Evolutionary conservation across 2,888 invertebrate species (phyloP).

Genomic region (Camptogramma bilineatum): DNA sequence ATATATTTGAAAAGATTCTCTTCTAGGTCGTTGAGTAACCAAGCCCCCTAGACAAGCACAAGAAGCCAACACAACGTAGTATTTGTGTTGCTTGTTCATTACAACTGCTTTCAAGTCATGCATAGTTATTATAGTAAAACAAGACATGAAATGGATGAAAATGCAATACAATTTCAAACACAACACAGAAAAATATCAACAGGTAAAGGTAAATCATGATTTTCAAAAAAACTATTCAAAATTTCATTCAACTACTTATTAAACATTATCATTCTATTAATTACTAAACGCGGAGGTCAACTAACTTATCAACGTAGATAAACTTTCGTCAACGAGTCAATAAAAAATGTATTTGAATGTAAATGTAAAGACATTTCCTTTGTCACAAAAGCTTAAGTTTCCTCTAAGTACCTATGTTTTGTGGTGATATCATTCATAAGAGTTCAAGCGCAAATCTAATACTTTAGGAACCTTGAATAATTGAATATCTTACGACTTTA

Average conservation of each 20-base stretch:
- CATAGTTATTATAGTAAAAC: background rate
- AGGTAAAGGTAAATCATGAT: background rate
- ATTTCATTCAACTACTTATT: background rate
- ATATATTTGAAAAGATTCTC: background rate
- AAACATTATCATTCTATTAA: background rate
- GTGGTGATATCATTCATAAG: too few relatives aligned
- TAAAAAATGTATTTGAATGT: too few relatives aligned
- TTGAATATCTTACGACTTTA: too few relatives aligned
- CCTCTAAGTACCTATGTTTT: too few relatives aligned
- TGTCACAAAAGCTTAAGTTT: too few relatives aligned
- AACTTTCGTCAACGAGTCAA: too few relatives aligned
- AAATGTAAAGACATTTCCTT: too few relatives aligned
- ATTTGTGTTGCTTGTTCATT: background rate
- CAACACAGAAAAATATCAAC: conserved; percentile 11
- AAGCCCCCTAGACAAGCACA: background rate
- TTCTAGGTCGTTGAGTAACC: background rate
- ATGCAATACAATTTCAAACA: conserved; percentile 20
- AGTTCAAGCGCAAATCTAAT: too few relatives aligned
- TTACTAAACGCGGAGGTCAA: background rate
- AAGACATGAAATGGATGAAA: conserved; percentile 4
- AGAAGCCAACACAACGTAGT: background rate
- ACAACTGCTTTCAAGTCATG: background rate
- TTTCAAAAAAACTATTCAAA: background rate
- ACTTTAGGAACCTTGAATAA: too few relatives aligned
- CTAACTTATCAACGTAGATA: too few relatives aligned